Evolutionary conservation across 1,140 invertebrate species (phyloP), one percentile per base, ranked within the genome.

Genomic region (silkworm (Bombyx mori)): DNA sequence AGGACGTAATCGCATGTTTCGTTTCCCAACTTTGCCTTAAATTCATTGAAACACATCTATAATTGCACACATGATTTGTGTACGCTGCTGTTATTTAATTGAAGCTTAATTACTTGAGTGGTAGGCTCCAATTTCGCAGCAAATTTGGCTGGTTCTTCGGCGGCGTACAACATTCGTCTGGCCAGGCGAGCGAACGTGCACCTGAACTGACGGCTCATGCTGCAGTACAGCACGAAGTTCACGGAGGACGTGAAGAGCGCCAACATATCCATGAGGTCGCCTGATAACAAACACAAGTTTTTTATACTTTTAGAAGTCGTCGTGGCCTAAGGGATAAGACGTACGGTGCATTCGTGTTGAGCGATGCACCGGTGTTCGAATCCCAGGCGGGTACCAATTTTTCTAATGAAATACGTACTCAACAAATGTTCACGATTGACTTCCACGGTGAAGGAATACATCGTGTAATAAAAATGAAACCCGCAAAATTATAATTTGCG

Each of bases 151-250:
- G 82, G 85, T 56, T 82, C 82, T n/a, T 86, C 82, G 0, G 77
- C 54, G 0, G 77, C 69, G 7, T 79, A 82, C 26, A 86, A 57
- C 67, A 83, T 67, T 6, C 82, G 60, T 1, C 82, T 74, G 2
- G 79, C 82, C 9, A 87, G 88, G 56, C 93, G 82, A 22, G 90
- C 91, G 71, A 98, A 99, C 5, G 97, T 98, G 61, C 91, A 93
- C 9, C 98, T 90, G 86, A 99, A 99, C 89, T 99, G 97, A 52
- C 95, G 91, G 67, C 95, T 97, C 98, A 99, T 99, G 58, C 95
- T 93, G 88, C 98, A 99, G 89, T 99, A 99, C n/a, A 99, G 91
- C 67, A 99, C 95, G 88, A 99, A 99, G 88, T 99, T 99, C 71
- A 99, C 96, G 43, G 97, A 96, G 46, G 96, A 98, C 85, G 99